phyloP scores from a whole-genome alignment of 1,140 invertebrate species.

The Drosophila orena region DNA sequence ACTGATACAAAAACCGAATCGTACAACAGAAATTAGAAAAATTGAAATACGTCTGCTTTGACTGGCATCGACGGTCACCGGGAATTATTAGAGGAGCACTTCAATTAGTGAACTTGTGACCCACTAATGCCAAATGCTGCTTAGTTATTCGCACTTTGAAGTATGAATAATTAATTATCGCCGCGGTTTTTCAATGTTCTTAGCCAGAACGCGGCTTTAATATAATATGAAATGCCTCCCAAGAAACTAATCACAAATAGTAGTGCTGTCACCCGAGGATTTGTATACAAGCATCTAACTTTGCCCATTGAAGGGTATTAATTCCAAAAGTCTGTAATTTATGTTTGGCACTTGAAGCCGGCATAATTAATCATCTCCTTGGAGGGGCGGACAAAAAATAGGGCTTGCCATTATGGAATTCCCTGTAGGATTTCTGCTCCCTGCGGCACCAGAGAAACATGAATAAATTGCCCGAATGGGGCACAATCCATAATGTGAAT shows the following conservation, averaged over 20 bases:
- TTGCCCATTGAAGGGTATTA: slow-evolving; percentile 2
- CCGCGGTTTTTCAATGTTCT: not conserved
- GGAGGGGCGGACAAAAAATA: not conserved
- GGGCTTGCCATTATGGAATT: not conserved
- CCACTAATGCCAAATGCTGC: not conserved
- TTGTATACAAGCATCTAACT: slow-evolving; percentile 7
- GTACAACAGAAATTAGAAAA: not conserved
- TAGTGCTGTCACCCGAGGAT: not conserved
- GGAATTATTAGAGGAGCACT: not conserved
- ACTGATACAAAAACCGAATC: too few relatives aligned
- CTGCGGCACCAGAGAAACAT: slow-evolving; percentile 15
- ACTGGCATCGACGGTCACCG: not conserved
- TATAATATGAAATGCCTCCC: too few relatives aligned
- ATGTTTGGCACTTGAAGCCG: slow-evolving; percentile 32
- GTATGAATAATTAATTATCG: not conserved
- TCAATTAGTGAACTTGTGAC: not conserved
- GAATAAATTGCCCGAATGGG: slow-evolving; percentile 26
- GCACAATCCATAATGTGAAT: slow-evolving; percentile 57
- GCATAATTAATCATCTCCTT: slow-evolving; percentile 38
- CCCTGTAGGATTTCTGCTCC: slow-evolving; percentile 12
- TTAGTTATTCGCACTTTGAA: not conserved
- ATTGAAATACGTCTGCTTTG: not conserved
- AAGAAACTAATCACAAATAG: not conserved
- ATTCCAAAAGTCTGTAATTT: slow-evolving; percentile 21
- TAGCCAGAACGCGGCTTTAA: too few relatives aligned